Evolutionary conservation across 2,888 invertebrate species (phyloP), one percentile per base, ranked within the genome.

Genomic region (Macaria notata): DNA sequence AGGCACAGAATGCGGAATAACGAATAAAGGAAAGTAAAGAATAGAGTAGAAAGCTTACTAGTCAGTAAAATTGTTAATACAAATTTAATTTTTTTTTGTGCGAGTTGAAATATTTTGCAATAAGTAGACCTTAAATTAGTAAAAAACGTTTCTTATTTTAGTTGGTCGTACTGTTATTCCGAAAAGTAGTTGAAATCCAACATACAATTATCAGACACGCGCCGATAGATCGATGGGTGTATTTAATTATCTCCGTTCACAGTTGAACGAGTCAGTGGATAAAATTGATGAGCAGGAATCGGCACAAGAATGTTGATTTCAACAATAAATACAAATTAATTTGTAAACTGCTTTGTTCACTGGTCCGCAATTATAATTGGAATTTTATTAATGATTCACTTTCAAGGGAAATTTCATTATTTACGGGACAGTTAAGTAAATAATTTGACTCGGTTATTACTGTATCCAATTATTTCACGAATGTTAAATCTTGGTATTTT

Each of bases 201-300:
- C 41, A 31, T 29, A 9, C 19, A 36, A 6, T 36, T 36, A 36
- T 36, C 41, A 41, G 8, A 8, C 33, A 9, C 43, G 39, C 51
- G 54, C 41, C 58, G 50, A 51, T 54, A 48, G 51, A 59, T 55
- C 51, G 60, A 54, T 51, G 48, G 55, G 49, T 56, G 60, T 55
- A 59, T 59, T 62, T 55, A 56, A 65, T 59, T 65, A 61, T 64
- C 62, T 63, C 54, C 43, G 44, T 61, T 59, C 56, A 60, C 55
- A 59, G 55, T 50, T 50, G 62, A 59, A 56, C 55, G 61, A 61
- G 45, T 51, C 55, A 62, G 68, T 70, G 71, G 69, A 69, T 74
- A 68, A 72, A 73, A 75, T 73, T 75, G 71, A 75, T 74, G 71
- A 75, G 69, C 58, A 60, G 57, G 61, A 69, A 68, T 73, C 68